phyloP scores from a whole-genome alignment of 2,888 invertebrate species.

The Pasiphila rectangulata region DNA sequence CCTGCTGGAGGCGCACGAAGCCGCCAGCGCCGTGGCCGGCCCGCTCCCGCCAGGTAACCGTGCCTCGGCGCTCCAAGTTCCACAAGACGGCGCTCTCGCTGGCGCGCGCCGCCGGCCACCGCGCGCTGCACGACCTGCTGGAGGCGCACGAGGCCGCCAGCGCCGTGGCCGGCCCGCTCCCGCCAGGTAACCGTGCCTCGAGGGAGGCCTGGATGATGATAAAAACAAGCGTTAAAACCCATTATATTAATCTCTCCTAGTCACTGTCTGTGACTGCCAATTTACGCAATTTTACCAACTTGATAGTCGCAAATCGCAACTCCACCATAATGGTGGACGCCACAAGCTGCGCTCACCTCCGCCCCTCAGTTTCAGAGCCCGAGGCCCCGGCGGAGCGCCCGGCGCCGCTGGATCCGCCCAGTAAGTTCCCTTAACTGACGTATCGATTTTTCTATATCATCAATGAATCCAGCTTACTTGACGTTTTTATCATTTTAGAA shows the following conservation, averaged over 20 bases:
- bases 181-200: background rate
- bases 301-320: too few species aligned
- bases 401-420: background rate
- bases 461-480: background rate
- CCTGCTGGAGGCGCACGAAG: slow-evolving; percentile 80
- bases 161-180: background rate
- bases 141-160: slow-evolving; percentile 1
- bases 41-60: slow-evolving; percentile 76
- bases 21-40: slow-evolving; percentile 88
- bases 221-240: too few species aligned
- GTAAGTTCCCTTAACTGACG: background rate
- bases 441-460: background rate
- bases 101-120: slow-evolving; percentile 31
- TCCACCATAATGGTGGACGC: too few species aligned
- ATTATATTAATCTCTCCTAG: too few species aligned
- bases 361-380: background rate
- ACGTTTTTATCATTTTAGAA: slow-evolving; percentile 4
- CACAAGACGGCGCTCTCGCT: slow-evolving; percentile 52
- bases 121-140: slow-evolving; percentile 28
- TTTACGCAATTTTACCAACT: too few species aligned
- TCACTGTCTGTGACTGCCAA: too few species aligned
- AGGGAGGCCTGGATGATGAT: background rate
- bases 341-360: too few species aligned
- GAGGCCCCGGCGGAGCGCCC: background rate
- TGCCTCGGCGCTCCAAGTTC: slow-evolving; percentile 64